Evolutionary conservation across 1,140 invertebrate species (phyloP).

Genomic region (Zaprionus africanus): DNA sequence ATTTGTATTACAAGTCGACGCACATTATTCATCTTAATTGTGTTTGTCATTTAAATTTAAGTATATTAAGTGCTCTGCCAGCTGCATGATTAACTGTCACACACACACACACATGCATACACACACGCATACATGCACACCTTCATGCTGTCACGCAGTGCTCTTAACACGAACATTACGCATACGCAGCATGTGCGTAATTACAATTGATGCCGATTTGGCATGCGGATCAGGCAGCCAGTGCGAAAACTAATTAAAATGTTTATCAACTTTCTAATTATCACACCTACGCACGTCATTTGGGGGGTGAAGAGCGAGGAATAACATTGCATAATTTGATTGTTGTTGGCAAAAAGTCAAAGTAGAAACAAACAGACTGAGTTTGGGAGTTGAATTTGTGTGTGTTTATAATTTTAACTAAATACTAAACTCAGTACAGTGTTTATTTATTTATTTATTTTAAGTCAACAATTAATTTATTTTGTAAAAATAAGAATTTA

Average conservation of each 20-base stretch:
- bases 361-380: neutral
- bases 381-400: neutral
- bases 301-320: neutral
- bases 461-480: too few species aligned
- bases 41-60: conserved; percentile 78
- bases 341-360: conserved; percentile 12
- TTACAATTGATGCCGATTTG: conserved; percentile 74
- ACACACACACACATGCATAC: neutral
- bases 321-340: conserved; percentile 4
- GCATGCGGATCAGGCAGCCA: conserved; percentile 54
- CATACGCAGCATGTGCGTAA: conserved; percentile 66
- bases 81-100: conserved; percentile 36
- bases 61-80: conserved; percentile 44
- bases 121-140: neutral
- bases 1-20: conserved; percentile 42
- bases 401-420: too few species aligned
- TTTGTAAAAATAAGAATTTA: too few species aligned
- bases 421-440: too few species aligned
- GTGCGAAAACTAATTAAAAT: conserved; percentile 76
- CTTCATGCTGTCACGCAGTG: neutral
- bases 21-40: conserved; percentile 73
- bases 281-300: conserved; percentile 40
- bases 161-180: conserved; percentile 45
- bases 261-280: conserved; percentile 79
- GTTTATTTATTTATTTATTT: too few species aligned